phyloP scores from a whole-genome alignment of 1,140 invertebrate genomes.

The Manduca sexta region DNA sequence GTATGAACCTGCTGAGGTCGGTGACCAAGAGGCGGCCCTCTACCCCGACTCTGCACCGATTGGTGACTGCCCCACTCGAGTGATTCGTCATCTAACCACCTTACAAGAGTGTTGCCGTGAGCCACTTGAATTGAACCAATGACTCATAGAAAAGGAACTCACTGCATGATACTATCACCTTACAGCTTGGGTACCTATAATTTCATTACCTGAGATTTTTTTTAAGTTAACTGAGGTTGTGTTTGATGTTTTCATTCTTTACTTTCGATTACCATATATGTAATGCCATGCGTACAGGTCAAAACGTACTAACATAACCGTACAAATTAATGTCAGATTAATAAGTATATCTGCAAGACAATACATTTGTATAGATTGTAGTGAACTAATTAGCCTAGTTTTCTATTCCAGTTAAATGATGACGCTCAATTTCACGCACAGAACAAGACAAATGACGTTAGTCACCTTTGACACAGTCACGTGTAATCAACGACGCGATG shows the following conservation, averaged over 20 bases:
- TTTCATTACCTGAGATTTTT: too few relatives aligned
- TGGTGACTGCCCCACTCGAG: slow-evolving; percentile 43
- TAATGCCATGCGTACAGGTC: too few relatives aligned
- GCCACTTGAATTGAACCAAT: slow-evolving; percentile 2
- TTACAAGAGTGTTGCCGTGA: slow-evolving; percentile 13
- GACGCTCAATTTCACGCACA: slow-evolving; percentile 14
- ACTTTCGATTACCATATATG: too few relatives aligned
- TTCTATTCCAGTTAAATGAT: slow-evolving; percentile 3
- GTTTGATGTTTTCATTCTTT: too few relatives aligned
- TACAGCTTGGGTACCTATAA: too few relatives aligned
- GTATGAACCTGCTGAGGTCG: slow-evolving; percentile 64
- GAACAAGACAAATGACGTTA: slow-evolving; percentile 14
- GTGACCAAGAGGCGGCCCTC: slow-evolving; percentile 45
- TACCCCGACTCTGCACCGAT: slow-evolving; percentile 31
- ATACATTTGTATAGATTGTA: too few relatives aligned
- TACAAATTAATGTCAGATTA: too few relatives aligned
- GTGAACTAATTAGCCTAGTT: background rate
- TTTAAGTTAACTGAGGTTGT: too few relatives aligned
- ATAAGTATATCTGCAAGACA: too few relatives aligned
- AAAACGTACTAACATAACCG: too few relatives aligned
- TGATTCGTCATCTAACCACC: slow-evolving; percentile 55
- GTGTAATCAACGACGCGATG: background rate
- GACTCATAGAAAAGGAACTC: slow-evolving; percentile 10
- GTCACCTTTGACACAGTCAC: slow-evolving; percentile 21
- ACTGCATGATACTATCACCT: background rate